Conservation (phyloP, 2,113 vertebrate species). For the Theristicus caerulescens region DNA sequence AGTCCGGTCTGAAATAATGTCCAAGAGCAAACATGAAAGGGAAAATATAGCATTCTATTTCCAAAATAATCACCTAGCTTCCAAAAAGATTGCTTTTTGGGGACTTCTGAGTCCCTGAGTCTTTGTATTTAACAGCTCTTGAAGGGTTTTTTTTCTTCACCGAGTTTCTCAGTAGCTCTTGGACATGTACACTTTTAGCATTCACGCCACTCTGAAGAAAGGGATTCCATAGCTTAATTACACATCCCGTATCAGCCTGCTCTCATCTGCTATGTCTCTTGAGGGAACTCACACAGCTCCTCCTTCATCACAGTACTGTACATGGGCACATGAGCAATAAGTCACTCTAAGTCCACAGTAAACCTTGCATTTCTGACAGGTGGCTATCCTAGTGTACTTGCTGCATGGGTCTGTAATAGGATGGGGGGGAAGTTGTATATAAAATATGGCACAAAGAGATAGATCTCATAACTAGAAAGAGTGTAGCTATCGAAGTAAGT, state of each 20-base stretch:
- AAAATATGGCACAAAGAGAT: background rate
- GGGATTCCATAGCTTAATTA: background rate
- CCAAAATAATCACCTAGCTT: background rate
- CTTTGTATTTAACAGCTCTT: background rate
- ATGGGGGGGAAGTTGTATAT: background rate
- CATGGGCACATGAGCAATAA: background rate
- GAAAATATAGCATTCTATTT: background rate
- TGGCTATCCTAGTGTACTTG: background rate
- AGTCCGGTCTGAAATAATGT: background rate
- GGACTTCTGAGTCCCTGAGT: accelerated
- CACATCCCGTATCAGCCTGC: background rate
- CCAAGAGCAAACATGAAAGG: background rate
- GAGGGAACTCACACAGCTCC: background rate
- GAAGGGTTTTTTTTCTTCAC: background rate
- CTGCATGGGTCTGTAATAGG: background rate
- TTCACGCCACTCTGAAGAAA: background rate
- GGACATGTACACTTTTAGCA: background rate
- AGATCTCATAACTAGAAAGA: background rate
- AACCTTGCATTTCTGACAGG: background rate
- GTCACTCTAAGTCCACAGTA: background rate
- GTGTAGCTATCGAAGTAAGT: background rate
- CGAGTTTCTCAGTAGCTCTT: background rate
- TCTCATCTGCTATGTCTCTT: background rate
- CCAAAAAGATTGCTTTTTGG: background rate
- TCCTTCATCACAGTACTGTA: background rate